Base-by-base conservation (phyloP, 2,888 invertebrate genomes). In the Apeira syringaria region DNA sequence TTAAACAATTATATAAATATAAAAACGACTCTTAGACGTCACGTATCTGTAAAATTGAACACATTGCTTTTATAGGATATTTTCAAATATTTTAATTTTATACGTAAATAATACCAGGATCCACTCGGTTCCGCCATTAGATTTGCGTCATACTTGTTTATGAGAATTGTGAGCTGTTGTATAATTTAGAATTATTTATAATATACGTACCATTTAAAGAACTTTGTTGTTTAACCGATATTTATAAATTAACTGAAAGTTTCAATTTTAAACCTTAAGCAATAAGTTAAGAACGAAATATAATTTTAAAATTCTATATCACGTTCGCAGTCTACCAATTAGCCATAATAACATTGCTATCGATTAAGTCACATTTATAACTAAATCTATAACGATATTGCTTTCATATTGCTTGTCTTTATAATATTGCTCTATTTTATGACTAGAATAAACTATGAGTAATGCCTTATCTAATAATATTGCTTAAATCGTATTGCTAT, bases 311-410 rank as follows among this genome's bases (percentile, higher is more conserved):
- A 61, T 68, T 63, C 66, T 60, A 68, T 76, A 79, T 80, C 80
- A 77, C 79, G 65, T 60, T 73, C 67, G 75, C 82, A 83, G 82
- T 80, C 82, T 83, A 82, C 73, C 66, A 64, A 71, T 69, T 71
- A 77, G 72, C 73, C 66, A 61, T 50, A 36, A 38, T 29, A 62
- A 56, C 15, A 61, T 61, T 54, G 47, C 63, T 68, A 62, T 59
- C 51, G 38, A 56, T 47, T 50, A 58, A 57, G 61, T 61, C 63
- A 56, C 66, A 58, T 61, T 57, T 51, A 52, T 59, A 68, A 68
- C 63, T 71, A 62, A 71, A 62, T 60, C 67, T 75, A 70, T 43
- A 45, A 2, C 57, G 68, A 71, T 76, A 77, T 75, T 73, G 74
- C 74, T 80, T 69, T 62, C 53, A 47, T 58, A 58, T 56, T 58